phyloP scores from a whole-genome alignment of 1,140 invertebrate genomes.

The Archivesica marissinica region DNA sequence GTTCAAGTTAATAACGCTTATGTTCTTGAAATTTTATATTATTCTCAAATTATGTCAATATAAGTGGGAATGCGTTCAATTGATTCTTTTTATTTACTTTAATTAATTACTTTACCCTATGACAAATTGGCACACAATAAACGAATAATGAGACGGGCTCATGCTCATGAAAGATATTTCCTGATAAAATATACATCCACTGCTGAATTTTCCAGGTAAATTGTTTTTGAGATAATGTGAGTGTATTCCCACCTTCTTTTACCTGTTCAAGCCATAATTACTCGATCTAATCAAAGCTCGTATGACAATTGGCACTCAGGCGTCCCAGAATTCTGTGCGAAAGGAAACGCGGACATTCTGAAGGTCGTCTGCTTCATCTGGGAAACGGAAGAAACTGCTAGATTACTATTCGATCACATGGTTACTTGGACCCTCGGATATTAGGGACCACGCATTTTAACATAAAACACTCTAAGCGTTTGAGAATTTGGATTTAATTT shows the following conservation, averaged over 20 bases:
- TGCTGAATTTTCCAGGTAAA: conserved; percentile 21
- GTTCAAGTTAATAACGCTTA: too few species aligned
- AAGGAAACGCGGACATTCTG: conserved; percentile 27
- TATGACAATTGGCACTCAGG: conserved; percentile 44
- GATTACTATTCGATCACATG: not conserved
- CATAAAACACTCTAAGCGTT: not conserved
- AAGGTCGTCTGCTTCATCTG: conserved; percentile 32
- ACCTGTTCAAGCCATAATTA: conserved; percentile 24
- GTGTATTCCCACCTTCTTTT: not conserved
- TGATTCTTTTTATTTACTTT: too few species aligned
- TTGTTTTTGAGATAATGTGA: not conserved
- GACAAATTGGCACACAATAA: not conserved
- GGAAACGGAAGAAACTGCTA: not conserved
- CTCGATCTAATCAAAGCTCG: conserved; percentile 35
- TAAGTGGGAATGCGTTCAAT: too few species aligned
- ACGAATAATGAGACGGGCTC: not conserved
- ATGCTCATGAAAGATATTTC: not conserved
- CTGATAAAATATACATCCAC: conserved; percentile 1
- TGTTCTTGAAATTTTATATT: too few species aligned
- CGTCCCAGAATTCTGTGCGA: conserved; percentile 26
- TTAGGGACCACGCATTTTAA: conserved; percentile 1
- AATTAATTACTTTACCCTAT: too few species aligned
- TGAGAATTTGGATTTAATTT: conserved; percentile 5
- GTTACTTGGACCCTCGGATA: not conserved
- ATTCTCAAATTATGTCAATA: too few species aligned